These are phyloP conservation scores for Geopemphigus sp. DNA, from an alignment of 1,140 invertebrate genomes.

Conservation along the genomic window DNA sequence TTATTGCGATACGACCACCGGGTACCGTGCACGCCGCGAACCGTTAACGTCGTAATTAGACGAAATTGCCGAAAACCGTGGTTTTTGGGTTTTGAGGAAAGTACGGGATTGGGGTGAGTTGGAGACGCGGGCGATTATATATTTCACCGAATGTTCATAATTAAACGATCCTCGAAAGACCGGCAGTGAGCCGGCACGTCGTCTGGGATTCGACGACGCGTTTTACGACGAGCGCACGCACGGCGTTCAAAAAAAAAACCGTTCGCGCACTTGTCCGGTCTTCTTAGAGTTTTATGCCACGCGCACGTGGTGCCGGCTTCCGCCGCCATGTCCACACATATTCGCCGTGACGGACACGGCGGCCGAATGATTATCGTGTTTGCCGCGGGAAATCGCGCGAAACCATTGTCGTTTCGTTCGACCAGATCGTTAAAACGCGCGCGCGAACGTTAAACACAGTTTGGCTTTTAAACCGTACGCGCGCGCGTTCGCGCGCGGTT, in stretches of 20 bases:
- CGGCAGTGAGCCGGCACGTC: not conserved
- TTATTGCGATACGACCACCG: not conserved
- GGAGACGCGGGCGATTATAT: slow-evolving; percentile 24
- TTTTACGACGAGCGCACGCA: not conserved
- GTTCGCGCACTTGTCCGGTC: too few relatives aligned
- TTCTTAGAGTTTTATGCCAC: too few relatives aligned
- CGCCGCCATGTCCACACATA: too few relatives aligned
- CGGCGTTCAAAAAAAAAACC: too few relatives aligned
- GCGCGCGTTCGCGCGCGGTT: not conserved
- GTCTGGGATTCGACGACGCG: not conserved
- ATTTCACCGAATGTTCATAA: slow-evolving; percentile 34
- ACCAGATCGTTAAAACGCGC: not conserved
- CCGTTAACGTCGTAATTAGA: slow-evolving; percentile 32
- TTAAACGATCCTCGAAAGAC: slow-evolving; percentile 23
- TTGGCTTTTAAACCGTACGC: slow-evolving; percentile 15
- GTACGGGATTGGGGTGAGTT: not conserved
- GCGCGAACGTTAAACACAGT: slow-evolving; percentile 10
- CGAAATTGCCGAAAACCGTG: slow-evolving; percentile 31
- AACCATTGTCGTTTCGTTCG: not conserved
- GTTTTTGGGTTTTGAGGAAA: too few relatives aligned
- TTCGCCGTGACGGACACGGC: too few relatives aligned
- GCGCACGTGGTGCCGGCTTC: too few relatives aligned
- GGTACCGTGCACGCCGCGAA: not conserved
- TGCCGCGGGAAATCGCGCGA: slow-evolving; percentile 7
- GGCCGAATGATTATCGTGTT: not conserved